phyloP scores from a whole-genome alignment of 1,140 invertebrate species.

The Muscidifurax raptorellus region DNA sequence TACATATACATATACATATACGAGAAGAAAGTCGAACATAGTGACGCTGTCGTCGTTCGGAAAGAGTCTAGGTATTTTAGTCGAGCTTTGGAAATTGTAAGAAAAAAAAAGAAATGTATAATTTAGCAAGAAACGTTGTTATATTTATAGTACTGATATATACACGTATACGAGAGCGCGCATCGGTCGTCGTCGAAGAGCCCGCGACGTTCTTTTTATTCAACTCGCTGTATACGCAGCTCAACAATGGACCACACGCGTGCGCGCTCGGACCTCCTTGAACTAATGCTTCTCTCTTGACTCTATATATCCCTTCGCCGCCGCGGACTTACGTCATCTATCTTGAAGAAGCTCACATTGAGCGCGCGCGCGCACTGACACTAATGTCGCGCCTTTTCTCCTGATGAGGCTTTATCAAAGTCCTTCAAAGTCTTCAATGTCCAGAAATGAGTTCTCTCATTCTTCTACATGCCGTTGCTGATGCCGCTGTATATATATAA shows the following conservation, averaged over 20 bases:
- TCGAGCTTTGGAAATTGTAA: neutral
- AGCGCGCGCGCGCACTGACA: constrained; percentile 59
- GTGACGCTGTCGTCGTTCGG: neutral
- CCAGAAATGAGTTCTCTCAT: constrained; percentile 41
- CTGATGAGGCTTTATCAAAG: constrained; percentile 51
- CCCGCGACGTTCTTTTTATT: constrained; percentile 4
- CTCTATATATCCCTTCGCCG: constrained; percentile 36
- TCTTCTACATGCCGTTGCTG: constrained; percentile 21
- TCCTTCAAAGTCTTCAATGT: constrained; percentile 49
- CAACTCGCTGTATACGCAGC: constrained; percentile 3
- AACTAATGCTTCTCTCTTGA: constrained; percentile 27
- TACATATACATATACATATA: neutral
- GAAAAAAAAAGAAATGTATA: neutral
- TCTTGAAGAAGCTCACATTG: constrained; percentile 67
- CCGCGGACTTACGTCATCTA: constrained; percentile 64
- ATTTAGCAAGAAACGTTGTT: too few species aligned
- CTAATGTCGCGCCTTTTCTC: constrained; percentile 63
- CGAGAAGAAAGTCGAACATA: neutral
- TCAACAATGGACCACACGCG: constrained; percentile 71
- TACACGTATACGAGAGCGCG: neutral
- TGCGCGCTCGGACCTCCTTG: constrained; percentile 57
- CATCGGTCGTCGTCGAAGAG: neutral
- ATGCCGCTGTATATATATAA: neutral
- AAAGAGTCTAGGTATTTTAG: neutral
- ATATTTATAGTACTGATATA: neutral